A percentile compares a stretch with the other conserved stretches of the same genome.
Evolutionary conservation across 2,797 vertebrate species (phyloP).

Genomic region (Cryptoblepharus egeriae): DNA sequence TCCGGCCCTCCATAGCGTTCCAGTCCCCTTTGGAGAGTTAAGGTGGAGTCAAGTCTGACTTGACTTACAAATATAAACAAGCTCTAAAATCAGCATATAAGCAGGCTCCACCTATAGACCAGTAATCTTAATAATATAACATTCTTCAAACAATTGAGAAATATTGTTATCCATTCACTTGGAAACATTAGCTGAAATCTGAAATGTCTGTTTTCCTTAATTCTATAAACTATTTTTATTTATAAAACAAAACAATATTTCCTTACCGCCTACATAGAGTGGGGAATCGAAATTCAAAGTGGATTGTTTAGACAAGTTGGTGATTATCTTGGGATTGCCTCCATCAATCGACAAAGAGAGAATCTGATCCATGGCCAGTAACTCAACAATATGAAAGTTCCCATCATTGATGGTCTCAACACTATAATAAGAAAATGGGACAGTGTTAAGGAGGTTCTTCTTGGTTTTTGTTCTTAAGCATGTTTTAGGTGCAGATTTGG

Average conservation of each 20-base stretch:
- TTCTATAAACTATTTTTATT: background rate
- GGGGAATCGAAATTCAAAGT: constrained; percentile 91
- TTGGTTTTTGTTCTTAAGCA: background rate
- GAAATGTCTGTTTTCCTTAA: background rate
- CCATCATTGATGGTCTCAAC: constrained; percentile 98
- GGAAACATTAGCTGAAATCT: background rate
- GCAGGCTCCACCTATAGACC: no score
- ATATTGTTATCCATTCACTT: background rate
- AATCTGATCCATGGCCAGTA: constrained; percentile 90
- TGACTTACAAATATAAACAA: no score
- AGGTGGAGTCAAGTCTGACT: no score
- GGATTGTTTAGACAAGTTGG: constrained; percentile 90
- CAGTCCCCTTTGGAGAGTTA: no score
- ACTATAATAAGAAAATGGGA: constrained; percentile 73
- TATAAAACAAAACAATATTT: constrained; percentile 32
- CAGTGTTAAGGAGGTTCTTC: background rate
- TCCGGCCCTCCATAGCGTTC: no score
- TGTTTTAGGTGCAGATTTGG: background rate
- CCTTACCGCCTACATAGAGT: constrained; percentile 94
- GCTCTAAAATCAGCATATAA: no score
- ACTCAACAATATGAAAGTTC: constrained; percentile 93
- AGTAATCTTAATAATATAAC: no score
- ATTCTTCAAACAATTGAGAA: background rate
- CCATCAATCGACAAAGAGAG: constrained; percentile 94
- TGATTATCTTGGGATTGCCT: constrained; percentile 93